Conservation (phyloP, 2,888 invertebrate species). For the Zhuqinia jingwanae region DNA sequence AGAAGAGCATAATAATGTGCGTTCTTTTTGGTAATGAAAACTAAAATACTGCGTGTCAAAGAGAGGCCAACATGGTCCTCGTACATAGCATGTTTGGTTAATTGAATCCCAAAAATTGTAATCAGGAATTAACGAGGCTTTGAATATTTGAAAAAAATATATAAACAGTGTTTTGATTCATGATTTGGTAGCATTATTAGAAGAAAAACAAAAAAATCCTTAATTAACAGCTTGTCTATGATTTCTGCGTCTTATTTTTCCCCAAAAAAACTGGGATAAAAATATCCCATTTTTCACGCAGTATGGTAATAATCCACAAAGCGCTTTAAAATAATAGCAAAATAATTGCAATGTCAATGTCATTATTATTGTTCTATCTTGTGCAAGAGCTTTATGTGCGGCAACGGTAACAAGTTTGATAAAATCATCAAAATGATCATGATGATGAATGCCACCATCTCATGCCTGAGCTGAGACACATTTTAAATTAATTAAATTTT, state of each 20-base stretch:
- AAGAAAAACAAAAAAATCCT: too few relatives aligned
- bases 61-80: not conserved
- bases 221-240: not conserved
- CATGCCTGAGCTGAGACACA: slow-evolving; percentile 6
- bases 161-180: too few relatives aligned
- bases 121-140: too few relatives aligned
- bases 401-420: not conserved
- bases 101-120: too few relatives aligned
- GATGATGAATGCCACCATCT: not conserved
- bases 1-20: not conserved
- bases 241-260: not conserved
- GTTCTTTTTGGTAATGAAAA: slow-evolving; percentile 4
- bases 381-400: slow-evolving; percentile 5
- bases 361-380: slow-evolving; percentile 39
- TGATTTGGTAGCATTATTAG: too few relatives aligned
- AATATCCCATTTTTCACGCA: not conserved
- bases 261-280: not conserved
- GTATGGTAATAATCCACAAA: not conserved
- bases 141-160: too few relatives aligned
- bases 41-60: slow-evolving; percentile 27
- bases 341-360: slow-evolving; percentile 49
- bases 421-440: slow-evolving; percentile 32
- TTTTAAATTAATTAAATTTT: slow-evolving; percentile 34
- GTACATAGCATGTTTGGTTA: not conserved
- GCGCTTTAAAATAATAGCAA: too few relatives aligned